These are phyloP conservation scores for Dolichotis patagonum DNA, from an alignment of 2,113 vertebrate species.

Conservation along the genomic window DNA sequence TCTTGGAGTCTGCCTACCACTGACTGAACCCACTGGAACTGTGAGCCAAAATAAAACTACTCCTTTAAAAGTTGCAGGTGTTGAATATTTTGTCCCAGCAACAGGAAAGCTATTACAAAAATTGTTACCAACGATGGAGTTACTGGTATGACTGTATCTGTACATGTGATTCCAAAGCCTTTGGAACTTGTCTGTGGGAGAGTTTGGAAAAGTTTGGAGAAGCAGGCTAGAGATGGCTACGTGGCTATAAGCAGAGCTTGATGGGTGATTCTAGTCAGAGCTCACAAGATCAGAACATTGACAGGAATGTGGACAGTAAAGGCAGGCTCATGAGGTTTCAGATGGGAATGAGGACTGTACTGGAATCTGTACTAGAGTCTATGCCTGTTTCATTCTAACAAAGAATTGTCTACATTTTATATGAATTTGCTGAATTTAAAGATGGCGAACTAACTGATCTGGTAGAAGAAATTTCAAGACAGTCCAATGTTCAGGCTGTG, in stretches of 20 bases:
- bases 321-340: neutral
- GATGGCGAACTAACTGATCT: neutral
- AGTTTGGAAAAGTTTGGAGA: neutral
- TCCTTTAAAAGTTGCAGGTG: neutral
- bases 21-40: neutral
- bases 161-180: neutral
- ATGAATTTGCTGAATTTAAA: neutral
- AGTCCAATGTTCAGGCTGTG: neutral
- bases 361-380: neutral
- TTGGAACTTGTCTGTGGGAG: neutral
- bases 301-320: no score
- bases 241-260: neutral
- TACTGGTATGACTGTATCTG: neutral
- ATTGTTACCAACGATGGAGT: neutral
- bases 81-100: neutral
- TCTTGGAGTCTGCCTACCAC: neutral
- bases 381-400: neutral
- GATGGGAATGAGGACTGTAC: neutral
- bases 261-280: neutral
- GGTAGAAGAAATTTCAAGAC: neutral
- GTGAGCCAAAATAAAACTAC: neutral
- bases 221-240: neutral
- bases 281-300: neutral
- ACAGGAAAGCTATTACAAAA: neutral
- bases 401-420: neutral